Conservation (phyloP, 2,113 vertebrate genomes). For the Engraulis encrasicolus region DNA sequence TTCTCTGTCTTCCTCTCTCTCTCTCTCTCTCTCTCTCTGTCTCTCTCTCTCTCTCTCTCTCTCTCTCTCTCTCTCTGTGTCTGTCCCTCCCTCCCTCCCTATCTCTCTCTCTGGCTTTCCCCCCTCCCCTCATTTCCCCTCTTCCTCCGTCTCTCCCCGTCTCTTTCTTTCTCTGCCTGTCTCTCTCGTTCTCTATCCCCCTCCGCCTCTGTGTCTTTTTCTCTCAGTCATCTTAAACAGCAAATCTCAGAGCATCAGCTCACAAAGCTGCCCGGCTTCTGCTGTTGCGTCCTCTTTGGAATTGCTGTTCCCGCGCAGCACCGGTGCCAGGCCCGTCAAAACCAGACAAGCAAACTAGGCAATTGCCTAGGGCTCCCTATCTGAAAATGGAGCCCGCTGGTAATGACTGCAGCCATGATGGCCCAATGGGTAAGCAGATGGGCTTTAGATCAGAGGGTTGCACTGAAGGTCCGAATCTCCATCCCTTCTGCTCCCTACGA, state of each 20-base stretch:
- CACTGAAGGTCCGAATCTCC: too few relatives aligned
- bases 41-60: slow-evolving; percentile 51
- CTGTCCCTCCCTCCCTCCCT: too few relatives aligned
- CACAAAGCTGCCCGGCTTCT: slow-evolving; percentile 72
- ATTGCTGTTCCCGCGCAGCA: slow-evolving; percentile 72
- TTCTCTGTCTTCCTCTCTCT: slow-evolving; percentile 51
- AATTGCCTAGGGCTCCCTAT: too few relatives aligned
- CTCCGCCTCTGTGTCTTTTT: slow-evolving; percentile 52
- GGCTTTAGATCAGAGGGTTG: too few relatives aligned
- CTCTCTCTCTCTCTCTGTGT: slow-evolving; percentile 53
- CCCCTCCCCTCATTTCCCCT: too few relatives aligned
- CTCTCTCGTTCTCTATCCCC: slow-evolving; percentile 52
- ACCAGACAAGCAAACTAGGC: too few relatives aligned
- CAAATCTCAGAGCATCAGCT: slow-evolving; percentile 71
- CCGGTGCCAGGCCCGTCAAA: slow-evolving; percentile 73
- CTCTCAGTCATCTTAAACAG: slow-evolving; percentile 53
- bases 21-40: slow-evolving; percentile 53
- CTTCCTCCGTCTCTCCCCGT: too few relatives aligned
- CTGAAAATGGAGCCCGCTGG: too few relatives aligned
- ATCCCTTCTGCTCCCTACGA: too few relatives aligned
- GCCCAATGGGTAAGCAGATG: too few relatives aligned
- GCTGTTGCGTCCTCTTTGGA: slow-evolving; percentile 74
- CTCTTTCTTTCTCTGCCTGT: slow-evolving; percentile 52
- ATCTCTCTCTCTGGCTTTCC: slow-evolving; percentile 55
- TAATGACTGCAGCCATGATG: too few relatives aligned